Evolutionary conservation across 2,888 invertebrate genomes (phyloP).

Genomic region (Eupithecia subfuscata): DNA sequence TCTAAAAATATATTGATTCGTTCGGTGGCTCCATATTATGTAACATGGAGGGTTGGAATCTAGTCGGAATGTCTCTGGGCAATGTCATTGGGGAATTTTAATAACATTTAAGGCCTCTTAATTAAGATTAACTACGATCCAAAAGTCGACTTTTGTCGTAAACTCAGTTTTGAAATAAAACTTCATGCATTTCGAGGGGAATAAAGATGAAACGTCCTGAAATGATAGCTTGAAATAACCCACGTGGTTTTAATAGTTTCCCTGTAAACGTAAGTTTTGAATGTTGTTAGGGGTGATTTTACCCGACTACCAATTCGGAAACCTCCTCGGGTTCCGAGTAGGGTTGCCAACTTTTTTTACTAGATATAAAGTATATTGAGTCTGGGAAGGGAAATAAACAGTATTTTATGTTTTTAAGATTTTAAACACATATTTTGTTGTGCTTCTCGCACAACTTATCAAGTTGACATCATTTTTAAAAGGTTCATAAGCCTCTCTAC

Average conservation of each 20-base stretch:
- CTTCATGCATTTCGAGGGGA: constrained; percentile 5
- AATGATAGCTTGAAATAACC: neutral
- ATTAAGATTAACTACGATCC: constrained; percentile 5
- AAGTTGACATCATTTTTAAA: too few relatives aligned
- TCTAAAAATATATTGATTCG: constrained; percentile 53
- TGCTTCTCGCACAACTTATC: too few relatives aligned
- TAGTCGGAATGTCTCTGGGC: constrained; percentile 42
- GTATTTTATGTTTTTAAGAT: too few relatives aligned
- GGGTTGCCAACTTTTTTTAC: too few relatives aligned
- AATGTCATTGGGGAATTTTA: constrained; percentile 40
- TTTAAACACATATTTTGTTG: too few relatives aligned
- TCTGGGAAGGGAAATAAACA: too few relatives aligned
- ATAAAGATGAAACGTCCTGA: neutral
- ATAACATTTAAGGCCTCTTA: constrained; percentile 21
- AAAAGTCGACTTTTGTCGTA: constrained; percentile 4
- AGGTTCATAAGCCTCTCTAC: too few relatives aligned
- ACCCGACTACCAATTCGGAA: too few relatives aligned
- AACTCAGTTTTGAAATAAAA: constrained; percentile 10
- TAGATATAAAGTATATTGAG: too few relatives aligned
- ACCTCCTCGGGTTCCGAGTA: too few relatives aligned
- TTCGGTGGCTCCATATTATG: constrained; percentile 22
- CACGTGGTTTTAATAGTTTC: neutral
- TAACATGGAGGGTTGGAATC: constrained; percentile 36
- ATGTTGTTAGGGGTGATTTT: neutral
- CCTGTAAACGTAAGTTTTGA: neutral